Conservation (phyloP, 1,140 invertebrate genomes). For the Branchinecta lindahli region DNA sequence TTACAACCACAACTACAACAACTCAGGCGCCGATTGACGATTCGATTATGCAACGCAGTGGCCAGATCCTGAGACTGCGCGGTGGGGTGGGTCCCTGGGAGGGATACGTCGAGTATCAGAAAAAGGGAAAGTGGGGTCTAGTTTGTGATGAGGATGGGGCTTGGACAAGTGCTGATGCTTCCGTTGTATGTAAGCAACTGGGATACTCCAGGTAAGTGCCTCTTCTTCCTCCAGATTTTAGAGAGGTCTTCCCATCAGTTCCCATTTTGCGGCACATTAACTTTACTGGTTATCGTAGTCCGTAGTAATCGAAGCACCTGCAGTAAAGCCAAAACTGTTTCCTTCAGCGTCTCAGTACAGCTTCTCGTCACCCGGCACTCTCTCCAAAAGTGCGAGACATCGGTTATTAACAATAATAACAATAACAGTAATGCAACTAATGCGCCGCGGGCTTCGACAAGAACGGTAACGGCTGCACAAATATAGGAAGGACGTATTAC, state of each 20-base stretch:
- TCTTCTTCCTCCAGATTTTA: not conserved
- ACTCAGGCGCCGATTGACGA: slow-evolving; percentile 21
- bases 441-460: too few species aligned
- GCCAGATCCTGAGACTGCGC: slow-evolving; percentile 35
- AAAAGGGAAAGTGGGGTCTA: slow-evolving; percentile 35
- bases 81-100: slow-evolving; percentile 35
- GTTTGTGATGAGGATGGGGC: slow-evolving; percentile 34
- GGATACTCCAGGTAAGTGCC: slow-evolving; percentile 35
- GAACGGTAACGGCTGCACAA: too few species aligned
- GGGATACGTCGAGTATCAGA: slow-evolving; percentile 35
- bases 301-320: too few species aligned
- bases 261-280: too few species aligned
- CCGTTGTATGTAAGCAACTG: slow-evolving; percentile 39
- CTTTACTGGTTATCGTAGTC: too few species aligned
- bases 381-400: too few species aligned
- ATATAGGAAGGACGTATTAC: too few species aligned
- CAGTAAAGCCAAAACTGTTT: too few species aligned
- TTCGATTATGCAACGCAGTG: slow-evolving; percentile 23
- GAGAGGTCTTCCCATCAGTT: not conserved
- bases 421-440: too few species aligned
- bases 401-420: too few species aligned
- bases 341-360: too few species aligned
- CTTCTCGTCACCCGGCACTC: too few species aligned
- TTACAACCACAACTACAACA: slow-evolving; percentile 12
- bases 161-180: slow-evolving; percentile 39